Base-by-base conservation (phyloP, 2,113 vertebrate species). In the Onychostruthus taczanowskii region DNA sequence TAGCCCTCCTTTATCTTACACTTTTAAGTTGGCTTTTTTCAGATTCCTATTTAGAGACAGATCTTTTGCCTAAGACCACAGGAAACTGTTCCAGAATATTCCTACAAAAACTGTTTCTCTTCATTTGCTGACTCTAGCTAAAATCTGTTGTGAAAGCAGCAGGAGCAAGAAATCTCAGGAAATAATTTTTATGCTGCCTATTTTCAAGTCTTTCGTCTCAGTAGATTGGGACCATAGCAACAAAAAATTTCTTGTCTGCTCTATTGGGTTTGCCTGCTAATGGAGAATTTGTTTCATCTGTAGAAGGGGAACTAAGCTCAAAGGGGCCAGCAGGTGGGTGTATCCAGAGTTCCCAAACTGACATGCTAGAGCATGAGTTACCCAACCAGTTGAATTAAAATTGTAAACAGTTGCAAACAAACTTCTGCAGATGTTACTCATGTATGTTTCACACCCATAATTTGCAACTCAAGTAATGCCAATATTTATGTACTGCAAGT, bases 391-490 rank as follows among this genome's bases (percentile, higher is more conserved):
- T 84, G 56, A 84, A 94, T 74, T 91, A 81, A 93, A 93, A 92
- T 5, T 39, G 43, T 80, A 66, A 92, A 87, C 84, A 95, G 73
- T 87, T 89, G 90, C 89, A 92, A 85, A 96, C 62, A 89, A 93
- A 94, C 83, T 88, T 90, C 14, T 94, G 86, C 91, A 96, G 85
- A 96, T 93, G 93, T 89, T 95, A 90, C 61, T 92, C 84, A 91
- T 52, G 39, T 43, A 84, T 50, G 73, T 66, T 63, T 95, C 96
- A 94, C 95, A 89, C 96, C 95, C 94, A 78, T 81, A 43, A 97
- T 96, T 94, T 97, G 89, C 91, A 95, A 94, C 80, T 92, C 83
- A 93, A 95, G 76, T 81, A 92, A 91, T 84, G 73, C 76, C 89
- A 94, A 72, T 94, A 94, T 97, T 97, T 97, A 89, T 76, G 56